Conservation (phyloP, 2,888 invertebrate genomes). For the Anthoptus insignis region DNA sequence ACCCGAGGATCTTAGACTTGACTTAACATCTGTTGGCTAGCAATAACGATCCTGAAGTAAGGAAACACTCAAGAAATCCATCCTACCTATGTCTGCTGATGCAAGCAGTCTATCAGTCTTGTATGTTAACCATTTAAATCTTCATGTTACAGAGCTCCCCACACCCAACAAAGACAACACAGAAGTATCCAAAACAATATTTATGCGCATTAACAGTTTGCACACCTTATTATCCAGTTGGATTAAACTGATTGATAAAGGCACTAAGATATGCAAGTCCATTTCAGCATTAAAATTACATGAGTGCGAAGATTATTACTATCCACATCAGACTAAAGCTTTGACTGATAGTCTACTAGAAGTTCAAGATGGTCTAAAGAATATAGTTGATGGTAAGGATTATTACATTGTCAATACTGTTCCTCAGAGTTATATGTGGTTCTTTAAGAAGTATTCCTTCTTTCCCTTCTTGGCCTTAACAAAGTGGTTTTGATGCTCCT, state of each 20-base stretch:
- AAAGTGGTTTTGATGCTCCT: no score
- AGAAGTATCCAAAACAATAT: conserved; percentile 73
- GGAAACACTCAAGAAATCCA: no score
- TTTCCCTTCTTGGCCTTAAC: no score
- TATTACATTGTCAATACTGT: no score
- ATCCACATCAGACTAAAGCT: conserved; percentile 66
- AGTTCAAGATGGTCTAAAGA: conserved; percentile 59
- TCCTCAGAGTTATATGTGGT: no score
- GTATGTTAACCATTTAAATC: no score
- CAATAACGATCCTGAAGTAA: no score
- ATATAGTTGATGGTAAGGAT: conserved; percentile 66
- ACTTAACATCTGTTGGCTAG: no score
- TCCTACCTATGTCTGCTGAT: no score
- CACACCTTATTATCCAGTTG: conserved; percentile 68
- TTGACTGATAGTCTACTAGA: conserved; percentile 66
- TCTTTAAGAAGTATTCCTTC: no score
- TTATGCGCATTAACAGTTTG: conserved; percentile 69
- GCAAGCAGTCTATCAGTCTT: no score
- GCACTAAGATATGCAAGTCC: conserved; percentile 64
- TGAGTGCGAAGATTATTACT: conserved; percentile 70
- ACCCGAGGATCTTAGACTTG: no score
- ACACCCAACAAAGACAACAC: conserved; percentile 69
- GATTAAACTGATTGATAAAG: conserved; percentile 67
- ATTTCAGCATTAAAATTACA: conserved; percentile 67
- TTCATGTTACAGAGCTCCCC: conserved; percentile 64